Evolutionary conservation across 2,797 vertebrate species (phyloP), one percentile per base, ranked within the genome.

Genomic region (Siniperca undulata): DNA sequence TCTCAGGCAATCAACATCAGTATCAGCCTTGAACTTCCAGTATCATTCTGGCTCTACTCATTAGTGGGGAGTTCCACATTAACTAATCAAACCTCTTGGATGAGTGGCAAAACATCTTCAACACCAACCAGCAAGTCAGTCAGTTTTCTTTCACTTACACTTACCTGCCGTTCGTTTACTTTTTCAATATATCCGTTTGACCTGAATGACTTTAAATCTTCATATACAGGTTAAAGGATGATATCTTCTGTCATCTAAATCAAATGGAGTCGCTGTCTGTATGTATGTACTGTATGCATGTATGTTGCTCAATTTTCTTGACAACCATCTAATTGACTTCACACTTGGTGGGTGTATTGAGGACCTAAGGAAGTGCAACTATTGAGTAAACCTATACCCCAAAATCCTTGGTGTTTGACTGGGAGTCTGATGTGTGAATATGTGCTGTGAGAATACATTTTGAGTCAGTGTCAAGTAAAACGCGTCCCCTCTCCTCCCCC

Each of bases 141-240:
- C 22, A 52, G 44, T 74, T 64, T 74, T 53, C 46, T 64, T 62
- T 73, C 27, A 56, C 4, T 40, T 50, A 55, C 34, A 72, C 42
- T 46, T 22, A 16, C 44, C 42, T 72, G 22, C 13, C 58, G 36
- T 42, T 50, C 2, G 0, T 0, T 61, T 38, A 19, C 30, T 61
- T 73, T 73, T 65, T 12, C 3, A 0, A 59, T 10, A 59, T 27
- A 36, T 59, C 42, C 2, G 20, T 34, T 48, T 67, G 13, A 36
- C 20, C 53, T 19, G 20, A 67, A 14, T 53, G 34, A 40, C n/a
- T 48, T 27, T 36, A 16, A 58, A 76, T 68, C 22, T 11, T 76
- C 14, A 24, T 0, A 24, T 5, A 48, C 56, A 22, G 14, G 30
- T 52, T 0, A 22, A 48, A 69, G 1, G 16, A 59, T 40, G 30